Conservation (phyloP, 2,888 invertebrate genomes). For the Cerastis rubricosa region DNA sequence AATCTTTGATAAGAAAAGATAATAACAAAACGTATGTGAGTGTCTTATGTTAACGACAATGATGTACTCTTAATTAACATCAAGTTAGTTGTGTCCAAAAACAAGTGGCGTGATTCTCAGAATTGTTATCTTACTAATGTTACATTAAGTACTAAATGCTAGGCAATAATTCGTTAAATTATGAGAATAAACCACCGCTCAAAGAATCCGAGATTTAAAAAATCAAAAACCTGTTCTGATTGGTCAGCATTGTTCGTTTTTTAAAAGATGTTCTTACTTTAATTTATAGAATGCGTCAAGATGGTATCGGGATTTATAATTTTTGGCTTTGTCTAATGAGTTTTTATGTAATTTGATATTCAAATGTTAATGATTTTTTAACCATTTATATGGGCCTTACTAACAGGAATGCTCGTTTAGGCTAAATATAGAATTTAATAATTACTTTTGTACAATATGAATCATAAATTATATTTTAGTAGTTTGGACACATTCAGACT, state of each 20-base stretch:
- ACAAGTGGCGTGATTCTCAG: constrained; percentile 82
- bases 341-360: constrained; percentile 59
- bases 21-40: constrained; percentile 51
- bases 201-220: constrained; percentile 60
- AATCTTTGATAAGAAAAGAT: constrained; percentile 52
- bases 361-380: constrained; percentile 50
- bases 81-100: constrained; percentile 74
- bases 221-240: constrained; percentile 54
- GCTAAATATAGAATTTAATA: constrained; percentile 23
- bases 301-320: constrained; percentile 52
- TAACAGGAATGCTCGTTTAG: constrained; percentile 20
- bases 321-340: constrained; percentile 60
- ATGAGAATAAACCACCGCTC: constrained; percentile 73
- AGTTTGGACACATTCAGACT: constrained; percentile 4
- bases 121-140: constrained; percentile 85
- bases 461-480: constrained; percentile 20
- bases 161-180: constrained; percentile 81
- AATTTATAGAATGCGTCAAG: constrained; percentile 73
- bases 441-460: constrained; percentile 39
- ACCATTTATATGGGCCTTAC: constrained; percentile 35
- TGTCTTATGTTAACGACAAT: constrained; percentile 77
- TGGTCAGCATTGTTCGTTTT: constrained; percentile 64
- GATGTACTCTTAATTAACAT: constrained; percentile 62
- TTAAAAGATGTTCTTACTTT: constrained; percentile 46
- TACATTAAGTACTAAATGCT: constrained; percentile 75